Conservation (phyloP, 2,113 vertebrate species). For the Trinectes maculatus region DNA sequence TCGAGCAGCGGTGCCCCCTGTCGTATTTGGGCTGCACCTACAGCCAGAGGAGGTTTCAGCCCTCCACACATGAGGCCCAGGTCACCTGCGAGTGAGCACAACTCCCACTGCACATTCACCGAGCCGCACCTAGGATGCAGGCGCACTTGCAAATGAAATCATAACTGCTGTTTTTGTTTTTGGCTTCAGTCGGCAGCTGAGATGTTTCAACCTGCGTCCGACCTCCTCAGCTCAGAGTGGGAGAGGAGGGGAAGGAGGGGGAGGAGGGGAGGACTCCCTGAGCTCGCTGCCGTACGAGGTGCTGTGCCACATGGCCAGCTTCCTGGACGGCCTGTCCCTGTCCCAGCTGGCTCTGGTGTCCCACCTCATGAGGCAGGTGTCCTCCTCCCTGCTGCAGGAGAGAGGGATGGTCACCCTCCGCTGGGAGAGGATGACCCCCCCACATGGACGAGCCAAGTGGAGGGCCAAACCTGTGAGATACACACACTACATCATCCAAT, state of each 20-base stretch:
- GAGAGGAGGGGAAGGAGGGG: constrained; percentile 19
- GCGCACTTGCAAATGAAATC: too few species aligned
- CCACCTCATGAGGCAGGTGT: constrained; percentile 87
- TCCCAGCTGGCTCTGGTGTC: constrained; percentile 94
- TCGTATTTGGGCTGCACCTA: constrained; percentile 95
- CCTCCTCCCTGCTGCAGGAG: constrained; percentile 90
- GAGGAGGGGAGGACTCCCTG: constrained; percentile 79
- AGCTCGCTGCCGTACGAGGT: constrained; percentile 89
- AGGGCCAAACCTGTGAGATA: constrained; percentile 73
- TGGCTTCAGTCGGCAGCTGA: constrained; percentile 80
- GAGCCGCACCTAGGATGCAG: too few species aligned
- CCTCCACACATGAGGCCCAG: constrained; percentile 84
- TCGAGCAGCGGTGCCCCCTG: constrained; percentile 92
- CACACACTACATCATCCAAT: not conserved
- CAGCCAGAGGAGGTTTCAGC: constrained; percentile 88
- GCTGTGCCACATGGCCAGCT: constrained; percentile 89
- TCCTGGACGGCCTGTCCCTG: constrained; percentile 93
- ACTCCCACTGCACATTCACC: not conserved
- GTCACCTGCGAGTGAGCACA: constrained; percentile 84
- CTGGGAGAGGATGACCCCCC: constrained; percentile 89
- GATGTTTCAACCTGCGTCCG: constrained; percentile 90
- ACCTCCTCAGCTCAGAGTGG: constrained; percentile 63
- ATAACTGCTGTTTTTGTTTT: not conserved
- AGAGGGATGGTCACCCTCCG: constrained; percentile 92
- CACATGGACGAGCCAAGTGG: constrained; percentile 87